These are phyloP conservation scores for Physocephala rufipes DNA, from an alignment of 2,888 invertebrate genomes.

Conservation along the genomic window DNA sequence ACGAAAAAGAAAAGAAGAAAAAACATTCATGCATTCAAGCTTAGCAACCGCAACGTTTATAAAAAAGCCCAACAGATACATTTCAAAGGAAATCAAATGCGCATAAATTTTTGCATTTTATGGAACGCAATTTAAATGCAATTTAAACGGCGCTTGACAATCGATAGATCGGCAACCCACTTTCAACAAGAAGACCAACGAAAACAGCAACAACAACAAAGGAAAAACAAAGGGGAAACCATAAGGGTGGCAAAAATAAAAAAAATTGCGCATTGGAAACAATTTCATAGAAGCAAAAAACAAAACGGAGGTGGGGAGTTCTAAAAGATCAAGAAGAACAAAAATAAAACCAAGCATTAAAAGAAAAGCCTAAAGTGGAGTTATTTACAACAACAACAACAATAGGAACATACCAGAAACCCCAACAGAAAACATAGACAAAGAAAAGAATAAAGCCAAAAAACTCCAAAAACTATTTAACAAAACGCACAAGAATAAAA, in stretches of 20 bases:
- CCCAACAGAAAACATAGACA: conserved; percentile 1
- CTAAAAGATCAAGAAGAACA: too few species aligned
- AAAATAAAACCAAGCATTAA: not conserved
- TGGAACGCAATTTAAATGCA: conserved; percentile 30
- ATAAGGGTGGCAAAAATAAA: too few species aligned
- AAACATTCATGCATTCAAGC: not conserved
- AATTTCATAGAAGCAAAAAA: too few species aligned
- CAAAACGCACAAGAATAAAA: not conserved
- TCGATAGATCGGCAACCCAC: too few species aligned
- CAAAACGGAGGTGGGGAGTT: too few species aligned
- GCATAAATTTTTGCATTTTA: conserved; percentile 18
- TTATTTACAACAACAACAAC: not conserved
- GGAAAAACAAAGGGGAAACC: not conserved
- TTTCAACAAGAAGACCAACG: too few species aligned
- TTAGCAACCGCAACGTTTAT: too few species aligned
- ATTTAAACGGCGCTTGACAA: conserved; percentile 1
- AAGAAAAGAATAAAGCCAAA: not conserved
- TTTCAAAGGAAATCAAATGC: conserved; percentile 13
- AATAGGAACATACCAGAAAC: not conserved
- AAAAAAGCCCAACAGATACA: too few species aligned
- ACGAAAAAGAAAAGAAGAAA: not conserved
- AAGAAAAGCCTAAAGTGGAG: not conserved
- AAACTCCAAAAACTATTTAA: conserved; percentile 1
- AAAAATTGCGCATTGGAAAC: not conserved
- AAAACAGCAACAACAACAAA: not conserved